A percentile compares a stretch with the other conserved stretches of the same genome.
These are phyloP conservation scores for Drosophila leontia DNA, from an alignment of 1,140 invertebrate genomes.

Conservation along the genomic window DNA sequence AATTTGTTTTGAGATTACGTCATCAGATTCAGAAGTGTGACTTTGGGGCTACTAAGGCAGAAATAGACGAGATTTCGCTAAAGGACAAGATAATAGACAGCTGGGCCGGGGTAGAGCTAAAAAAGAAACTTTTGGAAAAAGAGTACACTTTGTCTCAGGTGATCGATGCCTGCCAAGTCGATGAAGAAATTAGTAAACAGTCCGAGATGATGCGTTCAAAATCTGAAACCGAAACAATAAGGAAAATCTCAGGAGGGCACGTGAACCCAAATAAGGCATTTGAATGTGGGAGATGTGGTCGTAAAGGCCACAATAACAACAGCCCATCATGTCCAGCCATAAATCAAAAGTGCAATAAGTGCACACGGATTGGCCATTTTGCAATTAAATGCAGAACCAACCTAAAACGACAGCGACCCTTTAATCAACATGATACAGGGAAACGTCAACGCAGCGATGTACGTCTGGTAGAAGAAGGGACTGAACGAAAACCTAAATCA, in stretches of 20 bases:
- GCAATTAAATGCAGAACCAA: constrained; percentile 7
- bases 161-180: no score
- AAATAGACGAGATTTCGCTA: no score
- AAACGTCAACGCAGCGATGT: constrained; percentile 1
- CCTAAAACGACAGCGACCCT: background rate
- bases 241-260: background rate
- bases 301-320: constrained; percentile 2
- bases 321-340: constrained; percentile 10
- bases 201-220: no score
- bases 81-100: no score
- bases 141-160: no score
- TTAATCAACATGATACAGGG: background rate
- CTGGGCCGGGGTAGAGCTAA: no score
- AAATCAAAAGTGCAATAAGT: background rate
- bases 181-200: no score
- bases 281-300: constrained; percentile 1
- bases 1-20: no score
- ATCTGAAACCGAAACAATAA: no score
- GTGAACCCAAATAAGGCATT: background rate
- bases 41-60: no score
- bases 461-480: background rate
- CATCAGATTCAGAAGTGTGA: no score
- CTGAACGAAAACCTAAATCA: background rate
- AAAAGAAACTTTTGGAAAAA: no score
- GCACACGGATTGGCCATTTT: constrained; percentile 9